Base-by-base conservation (phyloP, 2,888 invertebrate species). In the Teleogryllus oceanicus region DNA sequence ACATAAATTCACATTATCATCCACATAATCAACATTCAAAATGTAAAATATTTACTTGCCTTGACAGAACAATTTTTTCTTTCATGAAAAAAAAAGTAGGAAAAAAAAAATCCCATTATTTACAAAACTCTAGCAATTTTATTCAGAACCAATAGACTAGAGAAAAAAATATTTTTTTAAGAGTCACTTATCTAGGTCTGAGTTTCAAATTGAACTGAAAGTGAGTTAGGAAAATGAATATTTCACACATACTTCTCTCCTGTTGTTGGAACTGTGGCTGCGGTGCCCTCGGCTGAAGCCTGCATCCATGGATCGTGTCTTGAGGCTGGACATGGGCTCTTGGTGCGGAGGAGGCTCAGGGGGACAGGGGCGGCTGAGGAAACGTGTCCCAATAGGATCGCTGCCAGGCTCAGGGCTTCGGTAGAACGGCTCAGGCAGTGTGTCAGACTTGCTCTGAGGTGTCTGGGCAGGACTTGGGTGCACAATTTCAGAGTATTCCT, bases 281-380 rank as follows among this genome's bases (percentile, higher is more conserved):
- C 84, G 49, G 85, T 85, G 84, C 83, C 87, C 83, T 83, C 89
- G 90, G 83, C 90, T 92, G 85, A 93, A 94, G 83, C 93, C 93
- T 4, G 93, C 93, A 86, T 95, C 95, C 92, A 95, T 95, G 11
- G 95, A 95, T 84, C 95, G 91, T 83, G 95, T 94, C 87, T 94
- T 95, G 82, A 95, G 89, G 83, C 94, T 94, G 85, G 92, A 92
- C 62, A 91, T 90, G 78, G 91, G 81, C 76, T 84, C 85, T 20
- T 92, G 90, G 85, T 94, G 94, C 81, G 93, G 94, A 75, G 94
- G 94, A 83, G 94, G 92, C 81, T 90, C 91, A 37, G 93, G 92
- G 78, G 93, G 92, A 86, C 87, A 79, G 4, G 82, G 81, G 37
- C 80, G n/a, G 62, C 74, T 75, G 16, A 78, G 50, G 49, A 78